Evolutionary conservation across 1,140 invertebrate genomes (phyloP).

Genomic region (Drosophila parabipectinata): DNA sequence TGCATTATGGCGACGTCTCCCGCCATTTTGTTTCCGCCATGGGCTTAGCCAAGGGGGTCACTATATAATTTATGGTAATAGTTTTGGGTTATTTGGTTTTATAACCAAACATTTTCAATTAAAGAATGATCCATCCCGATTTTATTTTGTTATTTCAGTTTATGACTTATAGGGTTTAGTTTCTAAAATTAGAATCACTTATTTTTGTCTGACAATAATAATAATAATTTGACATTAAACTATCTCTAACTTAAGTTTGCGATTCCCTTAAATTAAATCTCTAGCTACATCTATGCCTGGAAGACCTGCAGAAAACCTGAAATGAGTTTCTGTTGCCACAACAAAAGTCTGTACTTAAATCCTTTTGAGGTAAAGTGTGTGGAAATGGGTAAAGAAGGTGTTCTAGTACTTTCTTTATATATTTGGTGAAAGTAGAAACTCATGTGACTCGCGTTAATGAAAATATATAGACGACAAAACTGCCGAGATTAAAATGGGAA

Average conservation of each 20-base stretch:
- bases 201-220: no score
- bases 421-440: constrained; percentile 40
- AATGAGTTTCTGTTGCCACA: constrained; percentile 28
- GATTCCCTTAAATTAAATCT: background rate
- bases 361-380: constrained; percentile 11
- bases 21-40: constrained; percentile 5
- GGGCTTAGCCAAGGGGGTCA: constrained; percentile 1
- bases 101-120: background rate
- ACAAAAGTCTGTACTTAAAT: constrained; percentile 29
- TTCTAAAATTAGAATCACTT: background rate
- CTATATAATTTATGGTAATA: background rate
- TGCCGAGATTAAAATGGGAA: constrained; percentile 22
- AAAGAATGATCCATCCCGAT: background rate
- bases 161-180: background rate
- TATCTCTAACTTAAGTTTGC: no score
- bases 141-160: background rate
- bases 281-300: background rate
- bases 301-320: constrained; percentile 11
- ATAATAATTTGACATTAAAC: background rate
- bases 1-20: constrained; percentile 33
- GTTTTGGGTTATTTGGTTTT: background rate
- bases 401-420: constrained; percentile 26
- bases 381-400: constrained; percentile 20
- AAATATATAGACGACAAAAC: constrained; percentile 58
- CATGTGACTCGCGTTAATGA: constrained; percentile 44